Percentiles rank a stretch among this genome's conserved stretches.
Conservation (phyloP, 1,140 invertebrate species). For the Archivesica marissinica region DNA sequence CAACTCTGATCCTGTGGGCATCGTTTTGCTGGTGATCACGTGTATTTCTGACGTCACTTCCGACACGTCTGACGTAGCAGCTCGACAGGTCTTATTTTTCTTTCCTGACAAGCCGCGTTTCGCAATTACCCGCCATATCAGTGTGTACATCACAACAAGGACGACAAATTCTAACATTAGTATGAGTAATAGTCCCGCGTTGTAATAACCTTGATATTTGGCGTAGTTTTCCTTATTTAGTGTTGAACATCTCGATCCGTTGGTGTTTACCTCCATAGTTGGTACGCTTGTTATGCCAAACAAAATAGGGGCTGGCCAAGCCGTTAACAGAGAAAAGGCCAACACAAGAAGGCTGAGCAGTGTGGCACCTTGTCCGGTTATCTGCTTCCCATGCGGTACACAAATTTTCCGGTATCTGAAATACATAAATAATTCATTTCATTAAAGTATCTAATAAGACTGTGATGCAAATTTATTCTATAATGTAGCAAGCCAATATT, state of each 20-base stretch:
- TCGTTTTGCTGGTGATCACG: no score
- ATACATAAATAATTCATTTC: no score
- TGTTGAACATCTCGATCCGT: constrained; percentile 54
- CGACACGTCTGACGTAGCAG: no score
- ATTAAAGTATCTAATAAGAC: no score
- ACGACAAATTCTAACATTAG: constrained; percentile 57
- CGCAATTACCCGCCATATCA: constrained; percentile 66
- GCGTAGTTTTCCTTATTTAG: constrained; percentile 25
- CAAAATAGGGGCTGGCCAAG: constrained; percentile 70
- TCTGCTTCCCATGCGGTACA: constrained; percentile 62
- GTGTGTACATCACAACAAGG: constrained; percentile 66
- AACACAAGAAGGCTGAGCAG: constrained; percentile 56
- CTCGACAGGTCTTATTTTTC: constrained; percentile 71
- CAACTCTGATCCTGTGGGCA: no score
- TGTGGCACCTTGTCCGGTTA: constrained; percentile 51
- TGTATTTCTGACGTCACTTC: no score
- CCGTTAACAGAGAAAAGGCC: constrained; percentile 58
- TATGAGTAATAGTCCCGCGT: constrained; percentile 41
- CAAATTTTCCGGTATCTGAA: constrained; percentile 70
- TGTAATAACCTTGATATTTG: constrained; percentile 50
- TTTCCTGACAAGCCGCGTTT: constrained; percentile 55
- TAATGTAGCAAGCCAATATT: no score
- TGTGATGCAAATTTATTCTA: no score
- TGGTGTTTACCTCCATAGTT: constrained; percentile 14
- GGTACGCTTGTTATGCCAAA: constrained; percentile 56